Evolutionary conservation across 2,113 vertebrate species (phyloP).

Genomic region (Tringa solitaria): DNA sequence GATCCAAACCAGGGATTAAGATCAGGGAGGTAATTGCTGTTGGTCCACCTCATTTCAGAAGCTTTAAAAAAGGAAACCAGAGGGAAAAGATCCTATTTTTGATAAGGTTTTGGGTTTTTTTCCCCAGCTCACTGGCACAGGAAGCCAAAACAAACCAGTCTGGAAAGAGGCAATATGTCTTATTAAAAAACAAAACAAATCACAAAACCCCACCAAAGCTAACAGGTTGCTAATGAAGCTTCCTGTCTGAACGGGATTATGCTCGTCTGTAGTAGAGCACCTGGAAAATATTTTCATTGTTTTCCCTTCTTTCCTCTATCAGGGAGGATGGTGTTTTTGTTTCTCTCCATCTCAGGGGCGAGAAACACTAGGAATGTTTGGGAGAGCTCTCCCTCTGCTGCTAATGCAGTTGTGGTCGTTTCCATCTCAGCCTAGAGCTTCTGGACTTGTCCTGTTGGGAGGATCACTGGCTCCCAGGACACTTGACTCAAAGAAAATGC

Average conservation of each 20-base stretch:
- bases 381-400: neutral
- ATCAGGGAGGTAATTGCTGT: neutral
- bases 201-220: neutral
- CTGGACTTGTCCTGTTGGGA: neutral
- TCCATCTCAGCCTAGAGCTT: neutral
- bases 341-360: neutral
- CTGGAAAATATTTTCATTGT: neutral
- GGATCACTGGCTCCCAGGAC: neutral
- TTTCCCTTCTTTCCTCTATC: neutral
- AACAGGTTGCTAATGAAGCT: neutral
- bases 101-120: neutral
- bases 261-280: neutral
- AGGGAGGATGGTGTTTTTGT: neutral
- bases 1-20: neutral
- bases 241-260: neutral
- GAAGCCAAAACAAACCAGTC: slow-evolving; percentile 55
- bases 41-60: neutral
- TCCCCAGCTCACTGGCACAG: neutral
- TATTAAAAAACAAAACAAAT: neutral
- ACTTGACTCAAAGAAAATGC: neutral
- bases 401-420: neutral
- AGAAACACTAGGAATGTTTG: neutral
- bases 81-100: neutral
- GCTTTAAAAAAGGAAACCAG: neutral
- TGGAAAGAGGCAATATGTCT: slow-evolving; percentile 29